A percentile compares a stretch with the other conserved stretches of the same genome.
phyloP scores from a whole-genome alignment of 2,888 invertebrate species.

The Drosophila mercatorum region DNA sequence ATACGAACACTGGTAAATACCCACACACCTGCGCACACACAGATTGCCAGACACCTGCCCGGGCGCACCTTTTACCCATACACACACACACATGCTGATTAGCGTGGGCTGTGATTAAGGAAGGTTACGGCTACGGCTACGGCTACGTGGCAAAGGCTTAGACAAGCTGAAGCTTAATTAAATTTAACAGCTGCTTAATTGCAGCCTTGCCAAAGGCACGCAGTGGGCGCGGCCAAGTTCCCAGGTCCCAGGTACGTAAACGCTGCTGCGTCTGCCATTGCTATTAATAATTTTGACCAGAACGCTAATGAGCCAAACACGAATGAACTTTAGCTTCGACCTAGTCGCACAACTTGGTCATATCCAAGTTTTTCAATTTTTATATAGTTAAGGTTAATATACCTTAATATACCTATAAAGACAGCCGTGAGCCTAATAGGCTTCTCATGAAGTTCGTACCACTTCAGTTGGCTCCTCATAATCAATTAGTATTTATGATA shows the following conservation, averaged over 20 bases:
- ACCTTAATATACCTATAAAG: constrained; percentile 5
- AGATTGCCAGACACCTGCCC: constrained; percentile 54
- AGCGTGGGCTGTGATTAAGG: constrained; percentile 60
- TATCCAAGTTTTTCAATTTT: constrained; percentile 72
- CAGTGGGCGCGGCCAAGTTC: constrained; percentile 27
- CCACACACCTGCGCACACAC: constrained; percentile 29
- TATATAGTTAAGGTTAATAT: constrained; percentile 34
- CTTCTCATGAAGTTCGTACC: constrained; percentile 30
- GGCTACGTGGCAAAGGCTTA: constrained; percentile 62
- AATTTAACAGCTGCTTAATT: constrained; percentile 80
- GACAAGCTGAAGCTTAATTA: constrained; percentile 71
- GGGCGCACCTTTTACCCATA: constrained; percentile 21
- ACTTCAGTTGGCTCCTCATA: constrained; percentile 24
- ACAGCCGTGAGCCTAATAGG: constrained; percentile 21
- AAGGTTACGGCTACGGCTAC: constrained; percentile 20
- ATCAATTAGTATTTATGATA: constrained; percentile 39
- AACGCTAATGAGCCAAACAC: constrained; percentile 75
- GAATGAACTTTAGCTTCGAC: constrained; percentile 64
- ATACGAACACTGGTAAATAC: constrained; percentile 10
- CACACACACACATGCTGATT: constrained; percentile 59
- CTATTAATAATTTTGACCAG: constrained; percentile 78
- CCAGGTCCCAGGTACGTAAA: constrained; percentile 10
- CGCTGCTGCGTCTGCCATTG: constrained; percentile 26
- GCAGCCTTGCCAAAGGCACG: constrained; percentile 38
- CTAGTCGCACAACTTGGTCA: constrained; percentile 45